Base-by-base conservation (phyloP, 1,140 invertebrate genomes). In the Heterodera schachtii region DNA sequence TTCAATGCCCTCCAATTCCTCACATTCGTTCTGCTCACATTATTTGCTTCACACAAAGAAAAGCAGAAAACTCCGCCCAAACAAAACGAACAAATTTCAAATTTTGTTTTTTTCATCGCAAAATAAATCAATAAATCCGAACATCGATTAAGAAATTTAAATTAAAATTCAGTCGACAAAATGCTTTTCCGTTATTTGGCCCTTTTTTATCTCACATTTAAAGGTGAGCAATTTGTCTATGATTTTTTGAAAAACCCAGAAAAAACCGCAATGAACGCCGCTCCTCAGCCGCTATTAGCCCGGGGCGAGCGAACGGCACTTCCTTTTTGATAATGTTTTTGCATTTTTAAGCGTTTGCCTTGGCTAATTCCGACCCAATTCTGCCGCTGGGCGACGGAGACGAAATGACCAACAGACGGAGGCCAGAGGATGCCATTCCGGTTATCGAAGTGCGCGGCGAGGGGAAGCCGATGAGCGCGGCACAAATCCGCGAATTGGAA, bases 401-500 rank as follows among this genome's bases (percentile, higher is more conserved):
- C 41, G 69, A 46, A 46, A 41, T 71, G 69, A 41, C 69, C 31
- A 31, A 31, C 31, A 31, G 69, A 52, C 81, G 83, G 73, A 83
- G 82, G 75, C 73, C 81, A 1, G 87, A 89, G 80, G 87, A 89
- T 71, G 71, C 82, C 31, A 89, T 89, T 81, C 87, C 87, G 49
- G 89, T 89, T 21, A 90, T 89, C 60, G 87, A 89, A 82, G 79
- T 88, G 46, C 81, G 87, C 52, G 88, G 88, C 1, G 89, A 90
- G 81, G 88, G 88, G 43, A 90, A 90, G 64, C 88, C 88, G 66
- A 89, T 89, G 88, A 87, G 86, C 11, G 81, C 88, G 13, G 88
- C 89, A 21, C 88, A 89, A 78, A 89, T 89, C 66, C 73, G 88
- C 8, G 81, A 85, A 19, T 73, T 89, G 5, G 88, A 89, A 78